Evolutionary conservation across 2,113 vertebrate species (phyloP).

Genomic region (Syngnathoides biaculeatus): DNA sequence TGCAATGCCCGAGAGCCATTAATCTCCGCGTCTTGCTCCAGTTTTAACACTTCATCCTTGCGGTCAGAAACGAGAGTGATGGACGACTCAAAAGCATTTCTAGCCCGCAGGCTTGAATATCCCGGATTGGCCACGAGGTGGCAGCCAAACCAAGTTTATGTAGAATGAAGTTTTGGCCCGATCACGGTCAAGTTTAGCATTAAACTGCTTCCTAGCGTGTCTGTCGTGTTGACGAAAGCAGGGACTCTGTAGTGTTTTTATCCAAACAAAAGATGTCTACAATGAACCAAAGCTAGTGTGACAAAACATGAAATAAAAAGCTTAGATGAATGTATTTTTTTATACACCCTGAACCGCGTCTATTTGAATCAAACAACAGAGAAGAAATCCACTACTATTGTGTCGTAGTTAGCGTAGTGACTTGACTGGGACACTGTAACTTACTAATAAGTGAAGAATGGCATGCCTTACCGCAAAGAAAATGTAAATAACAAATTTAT

Average conservation of each 20-base stretch:
- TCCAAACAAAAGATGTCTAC: conserved; percentile 59
- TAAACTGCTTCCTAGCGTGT: conserved; percentile 25
- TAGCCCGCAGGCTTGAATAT: conserved; percentile 5
- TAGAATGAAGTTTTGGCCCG: conserved; percentile 17
- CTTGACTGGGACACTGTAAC: conserved; percentile 26
- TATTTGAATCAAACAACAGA: background rate
- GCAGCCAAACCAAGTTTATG: conserved; percentile 44
- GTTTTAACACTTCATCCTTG: background rate
- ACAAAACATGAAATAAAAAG: conserved; percentile 15
- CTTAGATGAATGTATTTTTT: conserved; percentile 59
- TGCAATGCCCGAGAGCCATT: background rate
- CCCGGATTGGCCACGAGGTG: conserved; percentile 45
- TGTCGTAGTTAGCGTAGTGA: conserved; percentile 31
- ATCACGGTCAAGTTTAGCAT: conserved; percentile 21
- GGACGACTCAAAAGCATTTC: conserved; percentile 7
- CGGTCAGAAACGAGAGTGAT: background rate
- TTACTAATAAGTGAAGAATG: conserved; percentile 38
- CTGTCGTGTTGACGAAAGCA: conserved; percentile 17
- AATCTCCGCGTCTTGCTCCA: conserved; percentile 4
- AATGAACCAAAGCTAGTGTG: conserved; percentile 64
- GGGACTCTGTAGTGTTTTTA: conserved; percentile 15
- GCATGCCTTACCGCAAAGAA: conserved; percentile 61
- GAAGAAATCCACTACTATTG: conserved; percentile 7
- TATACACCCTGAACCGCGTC: background rate
- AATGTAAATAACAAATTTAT: conserved; percentile 43